Evolutionary conservation across 2,888 invertebrate species (phyloP).

Genomic region (Cosmia pyralina): DNA sequence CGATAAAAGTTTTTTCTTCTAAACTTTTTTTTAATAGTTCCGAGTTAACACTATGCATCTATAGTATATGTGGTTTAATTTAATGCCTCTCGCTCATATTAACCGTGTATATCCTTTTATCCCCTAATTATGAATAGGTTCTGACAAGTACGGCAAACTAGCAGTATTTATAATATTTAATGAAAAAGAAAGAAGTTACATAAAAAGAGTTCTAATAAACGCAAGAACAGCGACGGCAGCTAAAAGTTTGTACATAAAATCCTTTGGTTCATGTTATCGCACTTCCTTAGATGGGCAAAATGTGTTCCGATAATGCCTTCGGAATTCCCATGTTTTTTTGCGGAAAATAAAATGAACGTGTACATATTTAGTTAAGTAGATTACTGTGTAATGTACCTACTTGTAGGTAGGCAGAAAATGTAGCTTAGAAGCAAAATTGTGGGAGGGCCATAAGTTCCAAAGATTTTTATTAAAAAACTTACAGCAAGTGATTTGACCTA

Average conservation of each 20-base stretch:
- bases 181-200: slow-evolving; percentile 68
- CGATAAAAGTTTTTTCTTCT: no score
- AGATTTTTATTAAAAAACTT: slow-evolving; percentile 47
- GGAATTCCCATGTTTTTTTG: slow-evolving; percentile 72
- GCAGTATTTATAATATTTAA: slow-evolving; percentile 45
- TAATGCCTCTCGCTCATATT: no score
- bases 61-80: no score
- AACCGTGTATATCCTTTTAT: background rate
- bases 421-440: background rate
- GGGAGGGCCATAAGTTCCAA: slow-evolving; percentile 2
- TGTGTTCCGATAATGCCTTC: slow-evolving; percentile 81
- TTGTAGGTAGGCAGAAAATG: background rate
- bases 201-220: slow-evolving; percentile 77
- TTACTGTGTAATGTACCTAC: slow-evolving; percentile 31
- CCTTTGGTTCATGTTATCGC: slow-evolving; percentile 80
- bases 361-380: slow-evolving; percentile 52
- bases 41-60: no score
- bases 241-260: slow-evolving; percentile 78
- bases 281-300: slow-evolving; percentile 81
- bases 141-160: slow-evolving; percentile 1
- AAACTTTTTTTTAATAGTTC: no score
- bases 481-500: slow-evolving; percentile 22
- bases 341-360: slow-evolving; percentile 54
- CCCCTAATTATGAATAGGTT: slow-evolving; percentile 9
- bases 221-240: slow-evolving; percentile 59